phyloP scores from a whole-genome alignment of 1,140 invertebrate species.

The Bombus pascuorum region DNA sequence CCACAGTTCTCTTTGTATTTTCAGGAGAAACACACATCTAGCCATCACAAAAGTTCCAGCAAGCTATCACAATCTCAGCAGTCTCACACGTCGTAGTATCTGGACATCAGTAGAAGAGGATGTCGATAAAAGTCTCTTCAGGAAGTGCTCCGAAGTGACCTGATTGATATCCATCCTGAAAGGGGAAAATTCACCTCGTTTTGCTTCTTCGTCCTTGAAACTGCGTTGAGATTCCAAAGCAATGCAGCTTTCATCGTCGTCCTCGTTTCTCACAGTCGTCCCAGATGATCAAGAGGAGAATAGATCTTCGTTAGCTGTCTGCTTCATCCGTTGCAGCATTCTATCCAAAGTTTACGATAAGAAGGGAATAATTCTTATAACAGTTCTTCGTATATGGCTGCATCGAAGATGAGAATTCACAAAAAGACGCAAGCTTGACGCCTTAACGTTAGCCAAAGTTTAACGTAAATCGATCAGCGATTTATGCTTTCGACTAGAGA shows the following conservation, averaged over 20 bases:
- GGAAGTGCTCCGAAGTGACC: conserved; percentile 13
- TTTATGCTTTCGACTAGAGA: conserved; percentile 25
- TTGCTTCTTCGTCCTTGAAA: conserved; percentile 12
- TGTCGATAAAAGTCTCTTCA: conserved; percentile 22
- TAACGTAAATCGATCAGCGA: conserved; percentile 53
- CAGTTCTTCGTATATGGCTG: background rate
- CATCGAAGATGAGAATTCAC: background rate
- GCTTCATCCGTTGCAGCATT: background rate
- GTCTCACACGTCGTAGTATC: conserved; percentile 72
- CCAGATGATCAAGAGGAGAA: conserved; percentile 1
- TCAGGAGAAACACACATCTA: conserved; percentile 75
- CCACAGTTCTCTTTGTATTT: conserved; percentile 67
- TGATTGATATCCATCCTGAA: conserved; percentile 2
- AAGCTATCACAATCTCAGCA: conserved; percentile 71
- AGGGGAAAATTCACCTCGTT: conserved; percentile 9
- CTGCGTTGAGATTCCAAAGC: background rate
- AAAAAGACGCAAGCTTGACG: conserved; percentile 35
- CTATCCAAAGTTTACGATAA: background rate
- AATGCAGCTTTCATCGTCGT: conserved; percentile 16
- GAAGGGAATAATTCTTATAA: background rate
- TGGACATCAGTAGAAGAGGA: conserved; percentile 41
- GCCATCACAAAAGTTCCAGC: conserved; percentile 74
- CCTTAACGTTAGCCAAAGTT: conserved; percentile 50
- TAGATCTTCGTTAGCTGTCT: background rate
- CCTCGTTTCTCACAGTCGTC: conserved; percentile 6